A percentile compares a stretch with the other conserved stretches of the same genome.
phyloP scores from a whole-genome alignment of 2,797 vertebrate genomes.

The Acipenser ruthenus region DNA sequence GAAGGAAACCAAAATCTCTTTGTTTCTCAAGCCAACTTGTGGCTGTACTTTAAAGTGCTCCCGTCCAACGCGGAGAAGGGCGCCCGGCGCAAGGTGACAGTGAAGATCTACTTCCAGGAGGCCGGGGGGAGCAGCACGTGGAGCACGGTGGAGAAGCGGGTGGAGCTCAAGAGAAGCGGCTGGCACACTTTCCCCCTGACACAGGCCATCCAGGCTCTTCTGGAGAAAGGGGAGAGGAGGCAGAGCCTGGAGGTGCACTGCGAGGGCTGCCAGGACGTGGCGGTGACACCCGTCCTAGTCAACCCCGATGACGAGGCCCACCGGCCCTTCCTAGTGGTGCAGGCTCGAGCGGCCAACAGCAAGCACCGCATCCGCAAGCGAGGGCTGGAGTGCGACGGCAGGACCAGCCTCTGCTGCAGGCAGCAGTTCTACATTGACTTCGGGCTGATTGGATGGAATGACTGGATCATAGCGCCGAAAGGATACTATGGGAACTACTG shows the following conservation, averaged over 20 bases:
- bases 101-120: conserved; percentile 85
- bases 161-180: conserved; percentile 90
- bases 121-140: conserved; percentile 63
- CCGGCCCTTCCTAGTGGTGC: conserved; percentile 91
- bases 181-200: conserved; percentile 96
- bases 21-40: conserved; percentile 89
- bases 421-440: conserved; percentile 99
- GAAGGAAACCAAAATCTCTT: conserved; percentile 94
- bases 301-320: conserved; percentile 81
- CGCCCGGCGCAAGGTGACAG: conserved; percentile 77
- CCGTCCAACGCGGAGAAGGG: conserved; percentile 81
- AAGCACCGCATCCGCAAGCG: conserved; percentile 94
- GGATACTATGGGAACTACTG: conserved; percentile 98
- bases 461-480: conserved; percentile 98
- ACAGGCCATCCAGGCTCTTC: conserved; percentile 76
- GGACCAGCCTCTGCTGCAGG: conserved; percentile 86
- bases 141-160: conserved; percentile 84
- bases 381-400: conserved; percentile 91
- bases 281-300: conserved; percentile 77
- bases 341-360: conserved; percentile 73
- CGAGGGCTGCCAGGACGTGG: conserved; percentile 76
- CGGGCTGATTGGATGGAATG: conserved; percentile 94
- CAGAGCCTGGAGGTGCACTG: conserved; percentile 90
- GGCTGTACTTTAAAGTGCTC: conserved; percentile 89
- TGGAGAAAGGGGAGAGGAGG: conserved; percentile 77